Conservation (phyloP, 2,888 invertebrate species). For the Heliconius cydno region DNA sequence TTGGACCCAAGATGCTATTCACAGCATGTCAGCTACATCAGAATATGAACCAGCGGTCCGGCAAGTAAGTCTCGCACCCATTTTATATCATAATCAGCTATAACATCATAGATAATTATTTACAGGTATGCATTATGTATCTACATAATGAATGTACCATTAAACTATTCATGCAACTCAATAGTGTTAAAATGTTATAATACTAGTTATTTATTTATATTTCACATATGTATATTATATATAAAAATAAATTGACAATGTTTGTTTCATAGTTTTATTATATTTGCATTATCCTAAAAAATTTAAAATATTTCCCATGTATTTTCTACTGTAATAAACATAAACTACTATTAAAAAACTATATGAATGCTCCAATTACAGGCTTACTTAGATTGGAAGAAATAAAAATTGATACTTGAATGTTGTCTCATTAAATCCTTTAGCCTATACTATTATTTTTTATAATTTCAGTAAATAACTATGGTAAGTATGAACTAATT, state of each 20-base stretch:
- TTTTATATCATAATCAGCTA: constrained; percentile 26
- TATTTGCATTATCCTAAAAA: neutral
- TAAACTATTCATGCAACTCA: neutral
- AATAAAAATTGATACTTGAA: constrained; percentile 52
- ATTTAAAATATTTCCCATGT: neutral
- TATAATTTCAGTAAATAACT: constrained; percentile 29
- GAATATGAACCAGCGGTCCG: constrained; percentile 81
- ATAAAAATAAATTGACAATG: neutral
- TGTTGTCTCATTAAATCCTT: constrained; percentile 65
- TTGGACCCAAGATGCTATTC: constrained; percentile 82
- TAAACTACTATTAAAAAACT: neutral
- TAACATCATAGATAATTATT: constrained; percentile 8
- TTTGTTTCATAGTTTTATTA: neutral
- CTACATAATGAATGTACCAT: neutral
- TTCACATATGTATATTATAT: neutral
- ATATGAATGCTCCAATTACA: constrained; percentile 4
- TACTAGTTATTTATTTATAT: neutral
- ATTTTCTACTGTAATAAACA: neutral
- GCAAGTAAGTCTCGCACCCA: constrained; percentile 71
- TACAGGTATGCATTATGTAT: neutral
- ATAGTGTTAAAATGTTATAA: neutral
- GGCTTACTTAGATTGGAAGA: constrained; percentile 9
- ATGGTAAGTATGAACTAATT: constrained; percentile 46
- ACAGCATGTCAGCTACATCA: constrained; percentile 82
- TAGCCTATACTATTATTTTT: constrained; percentile 36